Conservation (phyloP, 2,113 vertebrate genomes). For the Hirundichthys speculiger region DNA sequence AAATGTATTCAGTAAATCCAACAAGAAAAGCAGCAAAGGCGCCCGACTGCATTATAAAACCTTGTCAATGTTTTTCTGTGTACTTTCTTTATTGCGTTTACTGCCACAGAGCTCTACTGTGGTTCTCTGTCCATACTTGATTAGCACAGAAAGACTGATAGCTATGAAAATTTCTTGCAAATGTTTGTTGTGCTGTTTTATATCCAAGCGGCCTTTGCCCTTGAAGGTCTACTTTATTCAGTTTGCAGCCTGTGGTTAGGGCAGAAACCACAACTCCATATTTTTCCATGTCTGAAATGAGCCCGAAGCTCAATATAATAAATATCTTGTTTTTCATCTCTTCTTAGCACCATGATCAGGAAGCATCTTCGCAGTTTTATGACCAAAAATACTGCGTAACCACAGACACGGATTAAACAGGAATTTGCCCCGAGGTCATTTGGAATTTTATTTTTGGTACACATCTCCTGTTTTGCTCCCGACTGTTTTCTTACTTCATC, state of each 20-base stretch:
- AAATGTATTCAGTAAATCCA: not conserved
- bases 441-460: not conserved
- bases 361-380: not conserved
- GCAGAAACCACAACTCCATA: too few relatives aligned
- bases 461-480: not conserved
- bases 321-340: not conserved
- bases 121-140: too few relatives aligned
- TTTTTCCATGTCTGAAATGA: not conserved
- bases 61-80: not conserved
- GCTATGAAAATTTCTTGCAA: not conserved
- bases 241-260: too few relatives aligned
- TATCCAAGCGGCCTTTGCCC: not conserved
- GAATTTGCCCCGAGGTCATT: too few relatives aligned
- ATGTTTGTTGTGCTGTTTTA: not conserved
- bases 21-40: not conserved
- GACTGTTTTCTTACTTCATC: not conserved
- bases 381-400: not conserved
- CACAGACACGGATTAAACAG: too few relatives aligned
- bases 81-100: not conserved
- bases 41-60: not conserved
- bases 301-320: too few relatives aligned
- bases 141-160: not conserved
- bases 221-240: not conserved
- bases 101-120: too few relatives aligned
- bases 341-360: not conserved